Conservation (phyloP, 2,888 invertebrate genomes). For the Epistrophella euchroma region DNA sequence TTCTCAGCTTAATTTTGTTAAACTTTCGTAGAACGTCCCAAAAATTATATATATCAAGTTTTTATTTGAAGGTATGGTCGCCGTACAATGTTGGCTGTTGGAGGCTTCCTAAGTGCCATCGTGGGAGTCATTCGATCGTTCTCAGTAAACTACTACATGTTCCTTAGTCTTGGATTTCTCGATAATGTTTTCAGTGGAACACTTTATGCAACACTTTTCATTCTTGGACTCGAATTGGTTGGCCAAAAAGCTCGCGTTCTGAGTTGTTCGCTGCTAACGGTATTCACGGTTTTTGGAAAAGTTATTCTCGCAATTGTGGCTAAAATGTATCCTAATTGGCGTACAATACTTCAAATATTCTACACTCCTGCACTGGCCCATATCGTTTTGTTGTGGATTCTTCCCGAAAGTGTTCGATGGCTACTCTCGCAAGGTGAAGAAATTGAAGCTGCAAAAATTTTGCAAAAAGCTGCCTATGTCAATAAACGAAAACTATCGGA, state of each 20-base stretch:
- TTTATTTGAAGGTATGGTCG: constrained; percentile 85
- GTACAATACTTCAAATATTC: constrained; percentile 86
- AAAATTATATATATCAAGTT: constrained; percentile 85
- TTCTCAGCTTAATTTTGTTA: background rate
- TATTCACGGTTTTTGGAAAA: constrained; percentile 89
- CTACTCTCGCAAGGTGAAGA: constrained; percentile 87
- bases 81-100: constrained; percentile 86
- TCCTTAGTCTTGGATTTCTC: constrained; percentile 88
- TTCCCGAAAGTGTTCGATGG: constrained; percentile 92
- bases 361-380: constrained; percentile 89
- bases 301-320: constrained; percentile 88
- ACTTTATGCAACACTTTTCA: constrained; percentile 89
- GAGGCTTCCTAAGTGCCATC: constrained; percentile 86
- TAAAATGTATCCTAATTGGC: constrained; percentile 88
- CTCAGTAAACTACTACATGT: constrained; percentile 88
- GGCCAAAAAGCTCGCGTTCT: constrained; percentile 90
- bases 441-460: constrained; percentile 85
- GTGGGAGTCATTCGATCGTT: constrained; percentile 89
- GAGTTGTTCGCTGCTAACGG: constrained; percentile 88
- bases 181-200: constrained; percentile 89
- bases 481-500: constrained; percentile 86
- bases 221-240: constrained; percentile 90
- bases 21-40: background rate
- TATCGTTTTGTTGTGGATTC: constrained; percentile 87
- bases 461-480: constrained; percentile 87